Conservation (phyloP, 1,140 invertebrate genomes). For the Leguminivora glycinivorella region DNA sequence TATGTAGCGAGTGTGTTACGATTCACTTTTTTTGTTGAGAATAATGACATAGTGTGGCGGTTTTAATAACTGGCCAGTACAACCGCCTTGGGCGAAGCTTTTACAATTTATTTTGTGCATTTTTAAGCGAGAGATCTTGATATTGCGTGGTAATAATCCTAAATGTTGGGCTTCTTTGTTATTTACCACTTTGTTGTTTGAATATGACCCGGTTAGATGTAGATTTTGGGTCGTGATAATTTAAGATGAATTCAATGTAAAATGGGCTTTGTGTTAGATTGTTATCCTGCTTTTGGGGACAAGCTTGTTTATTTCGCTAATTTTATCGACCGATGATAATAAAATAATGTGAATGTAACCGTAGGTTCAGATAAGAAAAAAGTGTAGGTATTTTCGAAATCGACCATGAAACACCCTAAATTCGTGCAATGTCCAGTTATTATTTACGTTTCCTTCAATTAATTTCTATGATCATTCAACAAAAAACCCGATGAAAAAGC, state of each 20-base stretch:
- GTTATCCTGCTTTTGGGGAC: not conserved
- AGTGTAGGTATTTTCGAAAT: too few species aligned
- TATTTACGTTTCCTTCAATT: too few species aligned
- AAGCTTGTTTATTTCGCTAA: not conserved
- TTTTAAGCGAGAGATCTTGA: conserved; percentile 36
- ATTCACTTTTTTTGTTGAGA: conserved; percentile 66
- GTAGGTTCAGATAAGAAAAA: too few species aligned
- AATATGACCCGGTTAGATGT: conserved; percentile 7
- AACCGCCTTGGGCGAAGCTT: conserved; percentile 43
- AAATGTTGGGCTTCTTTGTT: conserved; percentile 14
- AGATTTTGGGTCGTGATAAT: conserved; percentile 5
- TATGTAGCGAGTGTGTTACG: conserved; percentile 67
- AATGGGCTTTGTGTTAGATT: not conserved
- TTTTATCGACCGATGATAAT: not conserved
- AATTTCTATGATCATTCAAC: too few species aligned
- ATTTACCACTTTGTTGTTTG: not conserved
- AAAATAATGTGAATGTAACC: too few species aligned
- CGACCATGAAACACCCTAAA: too few species aligned
- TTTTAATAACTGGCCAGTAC: conserved; percentile 63
- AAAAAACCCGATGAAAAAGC: too few species aligned
- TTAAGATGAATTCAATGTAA: not conserved
- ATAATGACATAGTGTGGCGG: conserved; percentile 68
- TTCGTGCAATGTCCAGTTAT: too few species aligned
- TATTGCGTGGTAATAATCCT: conserved; percentile 21
- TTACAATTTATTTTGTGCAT: conserved; percentile 54